phyloP scores from a whole-genome alignment of 2,888 invertebrate genomes.

The Coelinius sp. region DNA sequence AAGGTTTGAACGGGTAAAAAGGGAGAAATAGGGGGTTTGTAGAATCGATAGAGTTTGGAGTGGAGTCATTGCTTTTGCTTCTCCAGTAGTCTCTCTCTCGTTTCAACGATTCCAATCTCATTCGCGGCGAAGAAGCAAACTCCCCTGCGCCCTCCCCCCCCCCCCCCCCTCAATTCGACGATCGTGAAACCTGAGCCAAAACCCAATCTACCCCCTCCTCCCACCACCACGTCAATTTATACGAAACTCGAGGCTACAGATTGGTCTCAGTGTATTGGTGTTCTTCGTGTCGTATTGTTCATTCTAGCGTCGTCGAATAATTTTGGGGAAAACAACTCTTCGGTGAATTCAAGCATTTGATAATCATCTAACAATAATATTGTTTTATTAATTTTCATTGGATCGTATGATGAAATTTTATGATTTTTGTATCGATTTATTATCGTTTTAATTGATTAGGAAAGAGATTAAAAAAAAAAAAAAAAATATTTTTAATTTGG shows the following conservation, averaged over 20 bases:
- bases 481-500: no score
- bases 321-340: not conserved
- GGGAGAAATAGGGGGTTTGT: not conserved
- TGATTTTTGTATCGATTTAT: not conserved
- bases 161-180: not conserved
- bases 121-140: conserved; percentile 22
- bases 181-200: conserved; percentile 23
- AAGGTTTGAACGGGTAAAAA: not conserved
- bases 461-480: no score
- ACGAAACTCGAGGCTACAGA: conserved; percentile 22
- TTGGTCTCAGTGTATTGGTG: conserved; percentile 14
- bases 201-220: conserved; percentile 12
- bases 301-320: conserved; percentile 19
- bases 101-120: conserved; percentile 24
- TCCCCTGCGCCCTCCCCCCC: not conserved
- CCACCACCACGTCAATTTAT: conserved; percentile 14
- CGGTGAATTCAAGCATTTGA: conserved; percentile 11
- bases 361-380: not conserved
- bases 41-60: conserved; percentile 16
- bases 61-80: conserved; percentile 18
- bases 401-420: no score
- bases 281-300: conserved; percentile 22
- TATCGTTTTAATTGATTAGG: not conserved
- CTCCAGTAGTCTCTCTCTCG: conserved; percentile 7
- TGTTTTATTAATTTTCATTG: not conserved